Base-by-base conservation (phyloP, 2,797 vertebrate genomes). In the Natrix natrix region DNA sequence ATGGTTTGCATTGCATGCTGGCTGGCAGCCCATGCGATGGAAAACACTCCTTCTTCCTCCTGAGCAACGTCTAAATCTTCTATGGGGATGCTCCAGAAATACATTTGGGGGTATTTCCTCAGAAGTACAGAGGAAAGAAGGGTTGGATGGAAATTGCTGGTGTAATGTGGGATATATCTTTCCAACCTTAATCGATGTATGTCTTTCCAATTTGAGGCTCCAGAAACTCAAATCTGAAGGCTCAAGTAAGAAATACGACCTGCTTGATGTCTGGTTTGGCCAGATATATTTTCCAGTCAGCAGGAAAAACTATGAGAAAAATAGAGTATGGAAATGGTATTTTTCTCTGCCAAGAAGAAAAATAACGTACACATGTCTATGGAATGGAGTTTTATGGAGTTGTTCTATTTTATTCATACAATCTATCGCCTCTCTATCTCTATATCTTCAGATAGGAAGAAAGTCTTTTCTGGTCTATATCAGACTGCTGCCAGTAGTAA, bases 371-470 rank as follows among this genome's bases (percentile, higher is more conserved):
- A 54, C 83, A 56, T 63, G 86, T 83, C 48, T 17, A 63, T 91
- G 66, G 6, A 60, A 26, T n/a, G 26, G 28, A 12, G 16, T 93
- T 92, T 69, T 91, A 90, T 95, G 93, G 95, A 96, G 94, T 66
- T 93, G 91, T 91, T 86, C 89, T 88, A 56, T 55, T 93, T 94
- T 90, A 94, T 90, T 95, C 91, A 94, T 1, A 87, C 10, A 66
- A 48, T 92, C 17, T 55, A 37, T 55, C 14, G 1, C 28, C 52
- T n/a, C 1, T 57, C 86, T 20, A n/a, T 88, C 55, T 32, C 54
- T 87, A 1, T 11, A 52, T 93, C 93, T 93, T 92, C 93, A 94
- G 92, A 95, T 93, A 87, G 0, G 0, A 89, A 86, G 88, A 93
- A 94, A 96, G 69, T 89, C 61, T 90, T 86, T 54, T 43, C 26